Evolutionary conservation across 2,797 vertebrate genomes (phyloP).

Genomic region (Hyperoplus lanceolatus): DNA sequence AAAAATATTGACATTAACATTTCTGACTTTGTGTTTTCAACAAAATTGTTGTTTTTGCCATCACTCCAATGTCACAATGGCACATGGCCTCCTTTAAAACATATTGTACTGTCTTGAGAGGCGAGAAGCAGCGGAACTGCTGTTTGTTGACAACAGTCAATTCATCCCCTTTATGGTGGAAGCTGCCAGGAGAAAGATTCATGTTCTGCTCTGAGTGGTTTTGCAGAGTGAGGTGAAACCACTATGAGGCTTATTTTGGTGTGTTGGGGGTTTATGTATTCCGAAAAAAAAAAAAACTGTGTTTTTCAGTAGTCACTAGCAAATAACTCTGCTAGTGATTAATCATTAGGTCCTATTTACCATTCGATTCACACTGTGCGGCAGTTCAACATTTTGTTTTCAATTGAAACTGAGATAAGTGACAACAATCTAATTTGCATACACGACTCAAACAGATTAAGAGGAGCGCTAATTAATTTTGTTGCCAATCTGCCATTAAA

Average conservation of each 20-base stretch:
- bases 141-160: constrained; percentile 67
- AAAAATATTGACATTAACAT: neutral
- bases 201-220: constrained; percentile 49
- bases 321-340: constrained; percentile 21
- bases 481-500: neutral
- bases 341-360: constrained; percentile 21
- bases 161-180: constrained; percentile 59
- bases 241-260: constrained; percentile 33
- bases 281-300: constrained; percentile 14
- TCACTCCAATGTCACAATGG: constrained; percentile 10
- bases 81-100: constrained; percentile 36
- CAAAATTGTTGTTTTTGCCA: constrained; percentile 24
- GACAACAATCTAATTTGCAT: constrained; percentile 5
- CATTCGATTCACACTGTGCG: neutral
- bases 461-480: constrained; percentile 9
- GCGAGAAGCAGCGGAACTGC: constrained; percentile 46
- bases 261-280: constrained; percentile 31
- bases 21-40: constrained; percentile 26
- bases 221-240: constrained; percentile 49
- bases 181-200: constrained; percentile 58
- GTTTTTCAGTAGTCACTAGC: neutral
- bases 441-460: constrained; percentile 8
- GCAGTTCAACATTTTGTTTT: constrained; percentile 14
- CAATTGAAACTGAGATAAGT: neutral
- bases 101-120: constrained; percentile 50